These are phyloP conservation scores for Chrysina gloriosa DNA, from an alignment of 2,888 invertebrate genomes.

Conservation along the genomic window DNA sequence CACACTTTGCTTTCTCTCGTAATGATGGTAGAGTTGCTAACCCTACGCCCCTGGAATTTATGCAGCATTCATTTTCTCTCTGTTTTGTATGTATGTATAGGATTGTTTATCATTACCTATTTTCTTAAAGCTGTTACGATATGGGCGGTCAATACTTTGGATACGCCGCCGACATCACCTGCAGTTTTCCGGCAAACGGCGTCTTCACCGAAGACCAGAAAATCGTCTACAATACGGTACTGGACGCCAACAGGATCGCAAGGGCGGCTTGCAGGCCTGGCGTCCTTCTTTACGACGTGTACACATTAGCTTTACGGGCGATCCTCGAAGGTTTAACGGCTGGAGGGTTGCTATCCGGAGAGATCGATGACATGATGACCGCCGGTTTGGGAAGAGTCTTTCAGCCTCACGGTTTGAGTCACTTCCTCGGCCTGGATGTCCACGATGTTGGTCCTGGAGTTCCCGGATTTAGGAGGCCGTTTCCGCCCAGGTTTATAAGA, in stretches of 20 bases:
- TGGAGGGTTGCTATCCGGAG: constrained; percentile 82
- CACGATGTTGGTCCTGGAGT: constrained; percentile 98
- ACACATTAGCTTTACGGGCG: constrained; percentile 78
- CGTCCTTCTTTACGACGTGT: constrained; percentile 95
- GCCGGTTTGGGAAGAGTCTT: constrained; percentile 85
- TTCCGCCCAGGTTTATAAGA: constrained; percentile 85
- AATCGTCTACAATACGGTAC: constrained; percentile 89
- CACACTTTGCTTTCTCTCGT: too few relatives aligned
- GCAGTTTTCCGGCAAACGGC: constrained; percentile 94
- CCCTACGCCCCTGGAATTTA: too few relatives aligned
- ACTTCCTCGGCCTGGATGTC: constrained; percentile 94
- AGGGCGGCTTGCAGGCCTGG: constrained; percentile 86
- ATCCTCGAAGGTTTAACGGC: constrained; percentile 80
- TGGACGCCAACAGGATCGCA: constrained; percentile 86
- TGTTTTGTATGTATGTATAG: too few relatives aligned
- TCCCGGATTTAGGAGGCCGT: constrained; percentile 70
- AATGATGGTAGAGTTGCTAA: too few relatives aligned
- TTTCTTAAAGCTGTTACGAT: constrained; percentile 81
- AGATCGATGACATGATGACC: constrained; percentile 78
- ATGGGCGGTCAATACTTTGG: constrained; percentile 99
- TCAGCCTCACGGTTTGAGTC: constrained; percentile 97
- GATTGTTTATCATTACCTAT: constrained; percentile 10
- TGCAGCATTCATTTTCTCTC: too few relatives aligned
- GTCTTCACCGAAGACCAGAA: constrained; percentile 93
- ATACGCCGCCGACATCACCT: constrained; percentile 97